phyloP scores from a whole-genome alignment of 2,888 invertebrate genomes.

The Ceramica pisi region DNA sequence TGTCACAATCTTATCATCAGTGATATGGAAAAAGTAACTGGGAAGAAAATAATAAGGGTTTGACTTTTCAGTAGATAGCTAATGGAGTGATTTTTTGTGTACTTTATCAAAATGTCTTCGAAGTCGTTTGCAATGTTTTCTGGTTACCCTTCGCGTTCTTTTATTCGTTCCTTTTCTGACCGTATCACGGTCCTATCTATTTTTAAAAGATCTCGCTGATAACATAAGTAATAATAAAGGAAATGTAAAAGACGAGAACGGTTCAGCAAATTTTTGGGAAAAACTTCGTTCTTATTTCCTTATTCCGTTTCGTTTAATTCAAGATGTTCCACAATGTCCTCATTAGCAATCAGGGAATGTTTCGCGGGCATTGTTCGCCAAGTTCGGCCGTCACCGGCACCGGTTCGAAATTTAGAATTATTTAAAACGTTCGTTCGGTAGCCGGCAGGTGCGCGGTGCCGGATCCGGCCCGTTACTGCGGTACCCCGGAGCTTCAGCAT shows the following conservation, averaged over 20 bases:
- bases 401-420: constrained; percentile 84
- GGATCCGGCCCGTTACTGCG: constrained; percentile 61
- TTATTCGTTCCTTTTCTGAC: constrained; percentile 53
- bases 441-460: constrained; percentile 76
- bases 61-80: constrained; percentile 41
- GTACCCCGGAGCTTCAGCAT: constrained; percentile 55
- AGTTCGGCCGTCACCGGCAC: constrained; percentile 85
- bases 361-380: constrained; percentile 84
- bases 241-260: constrained; percentile 67
- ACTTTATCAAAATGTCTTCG: constrained; percentile 56
- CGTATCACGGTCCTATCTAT: constrained; percentile 52
- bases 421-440: constrained; percentile 79
- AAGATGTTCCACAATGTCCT: constrained; percentile 86
- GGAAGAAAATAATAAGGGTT: constrained; percentile 54
- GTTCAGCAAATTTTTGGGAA: constrained; percentile 68
- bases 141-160: constrained; percentile 40
- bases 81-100: constrained; percentile 58
- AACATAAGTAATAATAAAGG: constrained; percentile 66
- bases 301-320: constrained; percentile 82
- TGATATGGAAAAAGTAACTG: constrained; percentile 35
- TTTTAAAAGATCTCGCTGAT: constrained; percentile 50
- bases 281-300: constrained; percentile 74
- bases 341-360: constrained; percentile 89
- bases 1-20: constrained; percentile 30
- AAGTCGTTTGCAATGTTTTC: constrained; percentile 47